Percentiles rank a stretch among this genome's conserved stretches.
phyloP scores from a whole-genome alignment of 1,140 invertebrate species.

The Cherax destructor region DNA sequence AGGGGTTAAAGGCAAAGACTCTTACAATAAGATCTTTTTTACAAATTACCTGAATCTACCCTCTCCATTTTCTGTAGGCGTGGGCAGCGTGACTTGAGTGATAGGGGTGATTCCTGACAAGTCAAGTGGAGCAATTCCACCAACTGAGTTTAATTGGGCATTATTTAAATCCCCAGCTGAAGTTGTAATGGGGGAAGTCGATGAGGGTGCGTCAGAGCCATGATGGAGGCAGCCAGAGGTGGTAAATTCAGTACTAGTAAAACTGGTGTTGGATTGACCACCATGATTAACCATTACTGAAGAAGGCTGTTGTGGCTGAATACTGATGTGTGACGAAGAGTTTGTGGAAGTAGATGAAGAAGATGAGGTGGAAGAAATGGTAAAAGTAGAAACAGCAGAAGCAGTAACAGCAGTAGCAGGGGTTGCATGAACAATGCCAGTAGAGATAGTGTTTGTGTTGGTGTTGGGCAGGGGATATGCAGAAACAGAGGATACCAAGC shows the following conservation, averaged over 20 bases:
- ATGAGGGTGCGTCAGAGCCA: slow-evolving; percentile 17
- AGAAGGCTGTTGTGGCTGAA: slow-evolving; percentile 24
- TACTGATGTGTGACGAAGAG: slow-evolving; percentile 36
- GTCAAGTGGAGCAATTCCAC: slow-evolving; percentile 51
- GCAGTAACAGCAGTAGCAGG: slow-evolving; percentile 32
- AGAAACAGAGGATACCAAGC: slow-evolving; percentile 61
- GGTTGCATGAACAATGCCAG: slow-evolving; percentile 38
- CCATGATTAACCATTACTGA: neutral
- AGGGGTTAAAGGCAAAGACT: neutral
- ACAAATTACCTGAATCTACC: slow-evolving; percentile 57
- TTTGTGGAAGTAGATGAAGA: slow-evolving; percentile 62
- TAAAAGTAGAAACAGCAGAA: slow-evolving; percentile 58
- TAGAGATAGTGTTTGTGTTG: slow-evolving; percentile 52
- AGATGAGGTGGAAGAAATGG: slow-evolving; percentile 57
- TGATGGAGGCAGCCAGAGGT: slow-evolving; percentile 21
- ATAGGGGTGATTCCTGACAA: slow-evolving; percentile 51
- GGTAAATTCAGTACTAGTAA: neutral
- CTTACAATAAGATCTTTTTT: neutral
- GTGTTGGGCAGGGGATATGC: slow-evolving; percentile 57
- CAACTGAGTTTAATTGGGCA: slow-evolving; percentile 24
- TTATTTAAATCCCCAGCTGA: slow-evolving; percentile 17
- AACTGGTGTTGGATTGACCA: slow-evolving; percentile 1
- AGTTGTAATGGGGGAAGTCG: slow-evolving; percentile 9
- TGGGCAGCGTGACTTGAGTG: slow-evolving; percentile 59
- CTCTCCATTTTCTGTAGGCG: slow-evolving; percentile 64